Evolutionary conservation across 2,888 invertebrate genomes (phyloP), one percentile per base, ranked within the genome.

Genomic region (Caenorhabditis becei): DNA sequence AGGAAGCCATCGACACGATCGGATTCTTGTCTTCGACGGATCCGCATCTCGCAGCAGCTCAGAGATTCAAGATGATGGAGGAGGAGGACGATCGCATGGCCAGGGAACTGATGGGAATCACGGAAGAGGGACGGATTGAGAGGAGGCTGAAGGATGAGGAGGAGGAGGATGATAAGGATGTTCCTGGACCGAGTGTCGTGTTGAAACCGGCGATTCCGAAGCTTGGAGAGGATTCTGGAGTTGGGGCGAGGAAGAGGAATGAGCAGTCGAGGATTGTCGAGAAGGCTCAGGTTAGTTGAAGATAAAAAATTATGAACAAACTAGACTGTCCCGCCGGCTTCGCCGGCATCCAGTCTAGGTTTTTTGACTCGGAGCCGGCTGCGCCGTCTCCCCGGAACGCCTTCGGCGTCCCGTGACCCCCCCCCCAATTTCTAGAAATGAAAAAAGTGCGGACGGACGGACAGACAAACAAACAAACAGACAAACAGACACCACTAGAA

Each of bases 61-160:
- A 77, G 20, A 16, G 80, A 24, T 65, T 83, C 4, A 61, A 63
- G 47, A 51, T 61, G 37, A 92, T 92, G 88, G 92, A 92, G 63
- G 92, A 92, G 56, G 94, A 96, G 87, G 97, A 97, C 91, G 95
- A 98, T 91, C 94, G 75, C 11, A 63, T 95, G 75, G 94, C 83
- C 62, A 83, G 83, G 26, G 56, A 87, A 59, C 44, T 89, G 1
- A 67, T 87, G 41, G 87, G 85, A 44, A 86, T 85, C 44, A 81
- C 67, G 8, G 80, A 78, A n/a, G 85, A 87, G 14, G 88, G 89
- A 10, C 80, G 82, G 35, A 83, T 85, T 61, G 82, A 81, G 67
- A 56, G 71, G 3, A 59, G 61, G 8, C 51, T 71, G 3, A 71
- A 71, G 51, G 70, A 56, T 49, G 69, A 58, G 7, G 75, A 65